phyloP scores from a whole-genome alignment of 2,113 vertebrate genomes.

The Rhinolophus ferrumequinum region DNA sequence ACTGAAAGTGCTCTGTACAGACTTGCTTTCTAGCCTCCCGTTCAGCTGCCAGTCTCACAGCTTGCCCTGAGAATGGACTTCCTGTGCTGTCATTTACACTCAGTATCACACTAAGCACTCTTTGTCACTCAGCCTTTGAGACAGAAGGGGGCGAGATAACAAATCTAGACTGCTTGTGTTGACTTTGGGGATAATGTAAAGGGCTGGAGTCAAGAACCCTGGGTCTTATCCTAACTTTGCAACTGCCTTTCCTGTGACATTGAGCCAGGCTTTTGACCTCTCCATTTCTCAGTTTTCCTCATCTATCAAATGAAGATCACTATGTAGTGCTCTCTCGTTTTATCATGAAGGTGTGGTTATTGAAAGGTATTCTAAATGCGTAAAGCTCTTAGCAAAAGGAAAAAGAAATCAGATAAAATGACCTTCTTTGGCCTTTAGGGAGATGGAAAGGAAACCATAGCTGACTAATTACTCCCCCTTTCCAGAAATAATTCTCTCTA shows the following conservation, averaged over 20 bases:
- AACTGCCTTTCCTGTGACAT: slow-evolving; percentile 64
- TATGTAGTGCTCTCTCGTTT: not conserved
- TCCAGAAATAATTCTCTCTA: not conserved
- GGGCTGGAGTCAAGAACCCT: slow-evolving; percentile 72
- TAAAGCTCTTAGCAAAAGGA: slow-evolving; percentile 6
- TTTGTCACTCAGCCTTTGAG: slow-evolving; percentile 78
- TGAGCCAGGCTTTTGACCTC: slow-evolving; percentile 56
- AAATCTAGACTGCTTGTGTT: slow-evolving; percentile 78
- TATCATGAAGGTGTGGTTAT: slow-evolving; percentile 3
- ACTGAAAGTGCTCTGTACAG: slow-evolving; percentile 21
- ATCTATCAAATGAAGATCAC: not conserved
- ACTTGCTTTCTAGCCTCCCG: slow-evolving; percentile 57
- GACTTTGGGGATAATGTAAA: slow-evolving; percentile 78
- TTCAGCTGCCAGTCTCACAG: slow-evolving; percentile 69
- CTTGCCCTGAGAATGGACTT: slow-evolving; percentile 75
- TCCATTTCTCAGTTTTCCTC: not conserved
- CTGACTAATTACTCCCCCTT: slow-evolving; percentile 1
- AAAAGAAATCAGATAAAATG: not conserved
- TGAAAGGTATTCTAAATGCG: not conserved
- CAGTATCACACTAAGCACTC: slow-evolving; percentile 71
- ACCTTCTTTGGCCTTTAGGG: not conserved
- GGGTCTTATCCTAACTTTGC: slow-evolving; percentile 63
- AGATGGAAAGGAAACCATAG: not conserved
- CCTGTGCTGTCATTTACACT: slow-evolving; percentile 78
- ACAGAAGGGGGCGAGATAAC: slow-evolving; percentile 75